Evolutionary conservation across 2,888 invertebrate genomes (phyloP), one percentile per base, ranked within the genome.

Genomic region (Bursaphelenchus okinawaensis): DNA sequence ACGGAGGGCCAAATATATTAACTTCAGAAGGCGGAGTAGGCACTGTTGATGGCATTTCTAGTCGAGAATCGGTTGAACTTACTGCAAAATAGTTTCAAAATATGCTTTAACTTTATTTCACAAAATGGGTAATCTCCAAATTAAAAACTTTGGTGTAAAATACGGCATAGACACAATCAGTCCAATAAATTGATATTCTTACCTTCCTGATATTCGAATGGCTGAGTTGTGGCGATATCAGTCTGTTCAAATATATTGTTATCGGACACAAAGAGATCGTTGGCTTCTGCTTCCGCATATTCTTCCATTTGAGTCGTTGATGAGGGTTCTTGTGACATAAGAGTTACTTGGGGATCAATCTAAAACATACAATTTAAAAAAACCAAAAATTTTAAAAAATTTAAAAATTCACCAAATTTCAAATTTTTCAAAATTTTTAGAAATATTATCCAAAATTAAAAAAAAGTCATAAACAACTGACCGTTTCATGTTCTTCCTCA

Each of bases 1-100:
- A 65, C n/a, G 65, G 65, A 12, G 65, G 65, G 6, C 65, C 65
- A 7, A 65, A 65, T 16, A 65, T 66, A 52, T 65, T 64, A 7
- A 65, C 66, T 19, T 65, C 52, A 16, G 60, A n/a, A 1, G 60
- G 52, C 1, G 52, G 60, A n/a, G 60, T 59, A 3, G 60, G 60
- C 12, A 59, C 27, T 12, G 26, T 16, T 16, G 60, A 22, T 61
- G 60, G 27, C 19, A 20, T 40, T 27, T 59, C 60, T 23, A 59
- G 60, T n/a, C 60, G 60, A 24, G 3, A 8, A 7, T 59, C 60
- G 3, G 27, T 54, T 12, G 40, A n/a, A n/a, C n/a, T n/a, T n/a
- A n/a, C n/a, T n/a, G n/a, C 40, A 12, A 40, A 40, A 40, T 40
- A 12, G n/a, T 12, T 12, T 40, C 9, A 40, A 9, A 12, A 40